Evolutionary conservation across 2,888 invertebrate genomes (phyloP).

Genomic region (Cephus runcator): DNA sequence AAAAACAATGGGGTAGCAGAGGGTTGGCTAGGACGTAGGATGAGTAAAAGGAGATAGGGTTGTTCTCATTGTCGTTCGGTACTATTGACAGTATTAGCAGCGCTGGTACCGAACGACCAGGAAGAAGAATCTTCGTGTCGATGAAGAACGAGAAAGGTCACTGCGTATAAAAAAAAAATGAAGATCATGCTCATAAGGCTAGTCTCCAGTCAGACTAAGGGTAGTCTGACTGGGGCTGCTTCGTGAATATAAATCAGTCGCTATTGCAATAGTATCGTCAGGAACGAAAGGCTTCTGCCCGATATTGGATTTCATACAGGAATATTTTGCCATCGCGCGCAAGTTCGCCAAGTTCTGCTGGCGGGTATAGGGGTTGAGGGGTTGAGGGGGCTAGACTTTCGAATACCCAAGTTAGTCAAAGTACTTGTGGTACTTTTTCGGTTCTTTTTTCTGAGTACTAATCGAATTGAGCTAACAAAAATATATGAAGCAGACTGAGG

Average conservation of each 20-base stretch:
- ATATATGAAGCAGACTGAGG: no score
- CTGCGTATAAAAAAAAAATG: neutral
- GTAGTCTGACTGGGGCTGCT: neutral
- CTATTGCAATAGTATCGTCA: constrained; percentile 30
- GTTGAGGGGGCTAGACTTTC: no score
- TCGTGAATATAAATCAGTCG: constrained; percentile 33
- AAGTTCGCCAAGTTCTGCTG: constrained; percentile 2
- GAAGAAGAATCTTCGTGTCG: neutral
- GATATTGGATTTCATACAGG: constrained; percentile 27
- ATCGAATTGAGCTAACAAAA: no score
- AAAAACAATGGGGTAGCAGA: neutral
- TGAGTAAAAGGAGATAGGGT: neutral
- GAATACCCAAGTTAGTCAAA: no score
- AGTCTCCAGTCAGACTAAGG: neutral
- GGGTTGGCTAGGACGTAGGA: neutral
- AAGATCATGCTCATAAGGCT: neutral
- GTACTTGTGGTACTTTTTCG: no score
- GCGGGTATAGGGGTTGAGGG: neutral
- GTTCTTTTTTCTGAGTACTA: no score
- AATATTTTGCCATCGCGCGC: constrained; percentile 26
- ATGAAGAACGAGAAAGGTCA: neutral
- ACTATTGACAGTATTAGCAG: neutral
- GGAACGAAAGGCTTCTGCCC: constrained; percentile 15
- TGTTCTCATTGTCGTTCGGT: neutral
- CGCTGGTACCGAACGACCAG: neutral